Base-by-base conservation (phyloP, 2,888 invertebrate genomes). In the Malacosoma neustria region DNA sequence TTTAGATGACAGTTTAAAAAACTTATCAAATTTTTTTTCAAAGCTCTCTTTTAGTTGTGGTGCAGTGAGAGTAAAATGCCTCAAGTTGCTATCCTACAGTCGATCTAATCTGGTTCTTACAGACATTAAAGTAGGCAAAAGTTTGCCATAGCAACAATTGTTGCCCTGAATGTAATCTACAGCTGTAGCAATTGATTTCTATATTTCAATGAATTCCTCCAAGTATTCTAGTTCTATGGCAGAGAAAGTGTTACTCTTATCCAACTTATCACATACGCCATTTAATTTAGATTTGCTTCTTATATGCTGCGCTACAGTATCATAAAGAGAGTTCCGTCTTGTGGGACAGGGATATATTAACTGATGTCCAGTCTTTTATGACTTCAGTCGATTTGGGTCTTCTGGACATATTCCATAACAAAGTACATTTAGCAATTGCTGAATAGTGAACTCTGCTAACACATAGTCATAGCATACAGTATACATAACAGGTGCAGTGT, bases 151-250 rank as follows among this genome's bases (percentile, higher is more conserved):
- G 29, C 29, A 37, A 32, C 37, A 33, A 37, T 33, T 37, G 30
- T 31, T 31, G 12, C 31, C 12, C 31, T 12, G 14, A 13, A 32
- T 13, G 13, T 11, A 13, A 32, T 22, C 22, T 22, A 22, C 5
- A 22, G 22, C 22, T 22, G 11, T 1, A 11, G 30, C 30, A 5
- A 30, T n/a, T n/a, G 30, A 5, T 11, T n/a, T 11, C 30, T 9
- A 33, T 22, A 14, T 33, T 29, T 37, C 33, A 37, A 37, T 37
- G 33, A 37, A 37, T 37, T 37, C 33, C 37, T 33, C 34, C 11
- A 38, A 38, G 38, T 38, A 38, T 38, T 38, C 33, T 30, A 38
- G 38, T 38, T 38, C 38, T 33, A 34, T 38, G 34, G 30, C 33
- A 4, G 34, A 38, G 30, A 38, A 38, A 38, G 30, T 30, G 38